phyloP scores from a whole-genome alignment of 2,888 invertebrate species.

The Orthonevra nobilis region DNA sequence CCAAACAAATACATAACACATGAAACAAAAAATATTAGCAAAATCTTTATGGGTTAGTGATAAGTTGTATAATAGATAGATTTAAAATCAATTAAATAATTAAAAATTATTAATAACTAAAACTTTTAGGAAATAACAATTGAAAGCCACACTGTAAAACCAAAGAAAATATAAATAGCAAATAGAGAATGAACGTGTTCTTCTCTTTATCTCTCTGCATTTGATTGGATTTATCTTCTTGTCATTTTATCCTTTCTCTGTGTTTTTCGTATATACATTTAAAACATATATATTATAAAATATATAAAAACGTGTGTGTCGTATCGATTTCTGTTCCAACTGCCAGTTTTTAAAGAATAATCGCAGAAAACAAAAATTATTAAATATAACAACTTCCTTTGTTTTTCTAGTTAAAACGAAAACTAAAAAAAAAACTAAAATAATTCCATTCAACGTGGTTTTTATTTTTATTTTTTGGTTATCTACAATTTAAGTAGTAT shows the following conservation, averaged over 20 bases:
- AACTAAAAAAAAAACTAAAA: slow-evolving; percentile 61
- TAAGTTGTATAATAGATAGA: slow-evolving; percentile 70
- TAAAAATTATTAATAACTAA: slow-evolving; percentile 26
- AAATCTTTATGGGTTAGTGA: slow-evolving; percentile 69
- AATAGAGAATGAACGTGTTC: slow-evolving; percentile 21
- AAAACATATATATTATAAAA: slow-evolving; percentile 7
- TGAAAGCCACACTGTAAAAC: slow-evolving; percentile 28
- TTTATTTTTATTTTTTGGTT: slow-evolving; percentile 51
- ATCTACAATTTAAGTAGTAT: slow-evolving; percentile 60
- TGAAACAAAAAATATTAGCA: slow-evolving; percentile 11
- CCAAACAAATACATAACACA: no score
- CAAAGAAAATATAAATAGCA: slow-evolving; percentile 30
- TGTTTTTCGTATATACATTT: slow-evolving; percentile 57
- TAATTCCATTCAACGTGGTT: no score
- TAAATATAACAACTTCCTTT: slow-evolving; percentile 57
- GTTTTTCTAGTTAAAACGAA: slow-evolving; percentile 57
- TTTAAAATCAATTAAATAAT: slow-evolving; percentile 48
- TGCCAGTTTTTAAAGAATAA: slow-evolving; percentile 66
- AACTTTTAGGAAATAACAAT: slow-evolving; percentile 53
- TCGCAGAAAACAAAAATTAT: slow-evolving; percentile 63
- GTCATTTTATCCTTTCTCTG: slow-evolving; percentile 66
- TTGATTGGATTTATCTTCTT: slow-evolving; percentile 64
- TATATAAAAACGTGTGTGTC: slow-evolving; percentile 58
- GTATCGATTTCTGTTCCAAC: slow-evolving; percentile 63
- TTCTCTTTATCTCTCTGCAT: slow-evolving; percentile 48